Percentiles rank a stretch among this genome's conserved stretches.
Evolutionary conservation across 2,888 invertebrate genomes (phyloP).

Genomic region (Drosophila paramelanica): DNA sequence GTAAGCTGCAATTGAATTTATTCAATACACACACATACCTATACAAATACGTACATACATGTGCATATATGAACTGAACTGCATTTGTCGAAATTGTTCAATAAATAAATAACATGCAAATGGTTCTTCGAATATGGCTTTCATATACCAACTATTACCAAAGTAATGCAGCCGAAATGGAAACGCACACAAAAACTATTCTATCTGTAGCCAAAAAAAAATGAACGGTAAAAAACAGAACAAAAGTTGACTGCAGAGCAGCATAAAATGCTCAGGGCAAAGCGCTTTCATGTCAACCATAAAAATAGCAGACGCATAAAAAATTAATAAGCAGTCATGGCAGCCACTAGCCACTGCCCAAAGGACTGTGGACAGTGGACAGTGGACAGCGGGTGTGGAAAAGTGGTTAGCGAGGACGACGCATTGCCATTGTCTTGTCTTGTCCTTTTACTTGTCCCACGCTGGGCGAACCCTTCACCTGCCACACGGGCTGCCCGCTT

Average conservation of each 20-base stretch:
- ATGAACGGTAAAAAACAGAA: conserved; percentile 19
- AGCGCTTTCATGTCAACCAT: conserved; percentile 73
- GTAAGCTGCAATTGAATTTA: not conserved
- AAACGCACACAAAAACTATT: conserved; percentile 39
- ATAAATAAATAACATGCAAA: conserved; percentile 33
- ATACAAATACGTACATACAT: not conserved
- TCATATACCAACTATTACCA: conserved; percentile 9
- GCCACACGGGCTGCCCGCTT: conserved; percentile 18
- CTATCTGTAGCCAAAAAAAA: conserved; percentile 7
- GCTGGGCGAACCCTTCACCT: conserved; percentile 27
- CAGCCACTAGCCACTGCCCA: conserved; percentile 19
- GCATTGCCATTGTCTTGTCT: conserved; percentile 55
- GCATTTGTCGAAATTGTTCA: conserved; percentile 10
- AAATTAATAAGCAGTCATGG: conserved; percentile 71
- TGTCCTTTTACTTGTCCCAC: conserved; percentile 25
- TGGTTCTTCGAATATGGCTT: conserved; percentile 1
- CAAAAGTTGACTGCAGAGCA: conserved; percentile 9
- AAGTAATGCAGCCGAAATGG: conserved; percentile 30
- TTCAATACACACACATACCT: not conserved
- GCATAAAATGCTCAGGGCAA: conserved; percentile 55
- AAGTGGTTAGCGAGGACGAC: conserved; percentile 17
- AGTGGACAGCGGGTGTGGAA: not conserved
- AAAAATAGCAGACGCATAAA: conserved; percentile 79
- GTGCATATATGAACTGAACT: not conserved
- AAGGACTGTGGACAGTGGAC: conserved; percentile 20